Evolutionary conservation across 1,140 invertebrate genomes (phyloP).

Genomic region (Goniozus legneri): DNA sequence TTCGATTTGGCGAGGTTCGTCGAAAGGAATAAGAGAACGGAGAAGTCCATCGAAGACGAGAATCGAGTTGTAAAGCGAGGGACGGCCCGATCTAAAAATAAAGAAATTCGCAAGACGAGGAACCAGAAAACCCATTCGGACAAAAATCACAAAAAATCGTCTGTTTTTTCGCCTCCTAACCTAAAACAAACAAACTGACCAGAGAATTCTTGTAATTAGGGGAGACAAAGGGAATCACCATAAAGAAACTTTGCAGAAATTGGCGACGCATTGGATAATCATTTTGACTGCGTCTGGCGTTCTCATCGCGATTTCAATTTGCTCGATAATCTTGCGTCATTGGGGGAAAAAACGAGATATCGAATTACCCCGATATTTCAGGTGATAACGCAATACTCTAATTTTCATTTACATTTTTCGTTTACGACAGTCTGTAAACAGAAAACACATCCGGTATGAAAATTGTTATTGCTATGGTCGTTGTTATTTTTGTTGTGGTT

Average conservation of each 20-base stretch:
- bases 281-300: not conserved
- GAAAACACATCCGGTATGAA: too few relatives aligned
- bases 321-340: not conserved
- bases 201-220: not conserved
- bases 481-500: too few relatives aligned
- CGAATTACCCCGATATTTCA: too few relatives aligned
- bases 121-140: not conserved
- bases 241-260: not conserved
- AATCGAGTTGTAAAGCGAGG: not conserved
- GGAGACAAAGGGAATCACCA: not conserved
- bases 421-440: not conserved
- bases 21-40: conserved; percentile 2
- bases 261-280: not conserved
- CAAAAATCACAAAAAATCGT: too few relatives aligned
- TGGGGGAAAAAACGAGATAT: not conserved
- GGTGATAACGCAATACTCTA: too few relatives aligned
- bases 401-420: too few relatives aligned
- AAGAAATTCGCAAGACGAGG: not conserved
- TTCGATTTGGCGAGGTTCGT: conserved; percentile 11
- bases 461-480: too few relatives aligned
- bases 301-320: not conserved
- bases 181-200: too few relatives aligned
- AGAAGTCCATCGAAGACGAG: not conserved
- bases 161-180: too few relatives aligned
- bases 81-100: not conserved